Evolutionary conservation across 2,797 vertebrate species (phyloP).

Genomic region (Helarctos malayanus): DNA sequence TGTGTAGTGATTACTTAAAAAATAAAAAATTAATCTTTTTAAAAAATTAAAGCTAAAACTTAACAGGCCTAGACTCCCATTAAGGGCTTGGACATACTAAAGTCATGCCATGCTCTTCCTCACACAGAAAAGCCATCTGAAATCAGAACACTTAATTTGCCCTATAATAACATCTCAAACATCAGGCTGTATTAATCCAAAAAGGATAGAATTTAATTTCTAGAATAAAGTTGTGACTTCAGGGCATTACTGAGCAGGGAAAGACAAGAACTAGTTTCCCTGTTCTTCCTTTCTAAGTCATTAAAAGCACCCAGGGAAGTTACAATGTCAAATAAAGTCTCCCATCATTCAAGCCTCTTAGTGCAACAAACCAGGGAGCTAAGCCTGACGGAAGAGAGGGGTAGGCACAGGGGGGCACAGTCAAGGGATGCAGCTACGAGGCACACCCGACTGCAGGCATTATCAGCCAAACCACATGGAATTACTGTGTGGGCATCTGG

Average conservation of each 20-base stretch:
- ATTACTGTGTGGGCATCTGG: neutral
- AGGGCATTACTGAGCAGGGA: neutral
- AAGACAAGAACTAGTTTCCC: neutral
- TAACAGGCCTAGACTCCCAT: neutral
- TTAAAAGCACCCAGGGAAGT: constrained; percentile 16
- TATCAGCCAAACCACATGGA: neutral
- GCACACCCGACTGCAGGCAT: neutral
- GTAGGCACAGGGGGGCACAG: fast-evolving
- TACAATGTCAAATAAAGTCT: neutral
- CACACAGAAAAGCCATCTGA: neutral
- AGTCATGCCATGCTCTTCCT: neutral
- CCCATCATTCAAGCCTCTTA: neutral
- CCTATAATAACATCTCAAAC: neutral
- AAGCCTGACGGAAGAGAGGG: neutral
- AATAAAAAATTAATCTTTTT: neutral
- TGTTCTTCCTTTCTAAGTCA: neutral
- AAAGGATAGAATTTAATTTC: constrained; percentile 57
- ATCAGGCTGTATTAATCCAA: neutral
- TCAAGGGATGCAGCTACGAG: neutral
- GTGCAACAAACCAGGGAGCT: neutral
- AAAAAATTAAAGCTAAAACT: neutral
- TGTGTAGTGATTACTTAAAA: neutral
- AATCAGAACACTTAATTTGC: neutral
- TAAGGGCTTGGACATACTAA: neutral
- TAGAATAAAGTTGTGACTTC: constrained; percentile 38